A percentile compares a stretch with the other conserved stretches of the same genome.
These are phyloP conservation scores for Scolopax rusticola DNA, from an alignment of 2,797 vertebrate genomes.

Conservation along the genomic window DNA sequence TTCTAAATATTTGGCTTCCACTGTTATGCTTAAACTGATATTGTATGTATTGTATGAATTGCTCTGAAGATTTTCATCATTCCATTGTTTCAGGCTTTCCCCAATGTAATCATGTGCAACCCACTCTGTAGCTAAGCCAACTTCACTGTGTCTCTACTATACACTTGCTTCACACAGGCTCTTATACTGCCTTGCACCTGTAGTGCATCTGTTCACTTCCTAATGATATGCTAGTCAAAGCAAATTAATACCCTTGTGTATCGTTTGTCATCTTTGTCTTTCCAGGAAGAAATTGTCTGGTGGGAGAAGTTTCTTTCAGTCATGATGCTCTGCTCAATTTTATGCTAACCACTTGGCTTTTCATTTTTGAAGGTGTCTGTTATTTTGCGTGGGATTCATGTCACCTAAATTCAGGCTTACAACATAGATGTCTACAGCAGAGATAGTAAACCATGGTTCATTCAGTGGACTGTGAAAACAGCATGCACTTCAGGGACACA, in stretches of 20 bases:
- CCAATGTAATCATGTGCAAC: background rate
- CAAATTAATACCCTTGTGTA: background rate
- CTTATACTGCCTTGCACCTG: background rate
- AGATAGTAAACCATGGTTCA: background rate
- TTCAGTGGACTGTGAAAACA: background rate
- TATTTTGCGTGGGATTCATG: background rate
- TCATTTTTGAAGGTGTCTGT: background rate
- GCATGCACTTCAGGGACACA: background rate
- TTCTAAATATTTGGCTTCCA: background rate
- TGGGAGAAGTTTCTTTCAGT: background rate
- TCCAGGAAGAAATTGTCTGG: background rate
- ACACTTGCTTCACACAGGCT: background rate
- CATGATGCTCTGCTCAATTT: background rate
- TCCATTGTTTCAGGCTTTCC: background rate
- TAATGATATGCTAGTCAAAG: background rate
- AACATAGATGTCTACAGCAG: background rate
- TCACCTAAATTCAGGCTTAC: background rate
- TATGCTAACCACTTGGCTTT: background rate
- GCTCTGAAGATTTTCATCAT: background rate
- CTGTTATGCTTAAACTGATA: background rate
- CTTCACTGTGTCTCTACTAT: background rate
- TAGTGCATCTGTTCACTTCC: background rate
- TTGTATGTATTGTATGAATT: background rate
- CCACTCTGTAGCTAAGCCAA: background rate
- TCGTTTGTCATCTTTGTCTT: background rate